Base-by-base conservation (phyloP, 30 jellyfish, hydroid and myxozoan genomes). In the Turritopsis rubra region DNA sequence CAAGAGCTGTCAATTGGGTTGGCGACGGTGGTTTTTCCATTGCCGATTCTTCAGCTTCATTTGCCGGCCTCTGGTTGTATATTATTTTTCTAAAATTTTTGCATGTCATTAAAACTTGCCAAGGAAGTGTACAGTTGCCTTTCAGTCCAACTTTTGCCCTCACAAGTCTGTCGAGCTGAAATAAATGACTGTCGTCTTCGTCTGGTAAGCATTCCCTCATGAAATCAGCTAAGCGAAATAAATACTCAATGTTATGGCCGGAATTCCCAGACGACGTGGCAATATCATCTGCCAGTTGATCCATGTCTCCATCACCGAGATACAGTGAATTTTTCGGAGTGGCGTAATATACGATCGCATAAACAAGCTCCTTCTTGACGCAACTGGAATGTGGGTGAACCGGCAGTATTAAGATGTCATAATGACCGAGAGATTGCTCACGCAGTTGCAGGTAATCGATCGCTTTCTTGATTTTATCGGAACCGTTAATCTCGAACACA, bases 171-270 rank as follows among this genome's bases (percentile, higher is more conserved):
- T 92, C 96, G 18, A 92, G 22, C 52, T 66, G 83, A 68, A 52
- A 88, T 52, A 92, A 81, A 79, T 92, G 98, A 7, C 81, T 90
- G 73, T 92, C 98, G 18, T 86, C 79, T 65, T 73, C 95, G 21
- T 29, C 83, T 19, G 85, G 77, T 16, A 81, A 77, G 24, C 84
- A 82, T 16, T 71, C 89, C 54, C 95, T 84, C 96, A 88, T 92
- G 72, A 88, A 92, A 52, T 92, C 96, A 9, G 96, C 88, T 16
- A 92, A 84, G 1, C 95, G 88, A 20, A 92, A 76, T 24, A 92
- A 72, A 72, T 92, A 92, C 83, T 92, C 98, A 28, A 92, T 85
- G 89, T 88, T 92, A 26, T 89, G 87, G 25, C 98, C 98, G 19
- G 86, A 54, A 7, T 53, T 81, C 18, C 98, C 98, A 24, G 19